Percentiles rank a stretch among this genome's conserved stretches.
Conservation (phyloP, 1,140 invertebrate species). For the Limonius californicus region DNA sequence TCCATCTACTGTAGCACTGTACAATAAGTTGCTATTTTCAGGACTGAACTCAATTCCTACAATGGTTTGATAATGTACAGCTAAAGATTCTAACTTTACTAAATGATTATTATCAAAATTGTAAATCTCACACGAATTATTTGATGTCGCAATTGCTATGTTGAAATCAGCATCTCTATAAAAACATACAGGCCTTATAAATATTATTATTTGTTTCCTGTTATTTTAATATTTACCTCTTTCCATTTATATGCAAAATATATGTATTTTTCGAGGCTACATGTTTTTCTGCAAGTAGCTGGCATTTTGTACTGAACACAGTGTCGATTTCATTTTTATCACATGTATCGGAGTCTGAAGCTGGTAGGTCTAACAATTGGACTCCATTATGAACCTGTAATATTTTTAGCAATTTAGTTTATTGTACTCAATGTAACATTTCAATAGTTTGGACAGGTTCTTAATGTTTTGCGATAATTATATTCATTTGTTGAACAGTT, state of each 20-base stretch:
- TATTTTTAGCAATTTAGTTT: too few species aligned
- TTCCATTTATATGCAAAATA: slow-evolving; percentile 31
- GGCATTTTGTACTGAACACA: slow-evolving; percentile 17
- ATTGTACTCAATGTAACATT: too few species aligned
- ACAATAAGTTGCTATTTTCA: slow-evolving; percentile 58
- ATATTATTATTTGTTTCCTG: not conserved
- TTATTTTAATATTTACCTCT: slow-evolving; percentile 29
- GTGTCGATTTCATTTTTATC: slow-evolving; percentile 20
- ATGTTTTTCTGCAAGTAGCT: slow-evolving; percentile 1
- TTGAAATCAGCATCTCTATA: slow-evolving; percentile 17
- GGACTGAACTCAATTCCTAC: slow-evolving; percentile 60
- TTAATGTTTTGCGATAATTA: too few species aligned
- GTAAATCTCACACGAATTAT: slow-evolving; percentile 32
- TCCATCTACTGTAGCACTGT: slow-evolving; percentile 57
- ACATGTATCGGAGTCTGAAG: slow-evolving; percentile 13
- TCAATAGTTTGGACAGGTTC: too few species aligned
- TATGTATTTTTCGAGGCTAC: slow-evolving; percentile 26
- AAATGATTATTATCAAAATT: slow-evolving; percentile 29
- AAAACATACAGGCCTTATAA: not conserved
- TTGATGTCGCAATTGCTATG: slow-evolving; percentile 29
- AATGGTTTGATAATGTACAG: slow-evolving; percentile 43
- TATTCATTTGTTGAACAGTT: too few species aligned
- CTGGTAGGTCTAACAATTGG: not conserved
- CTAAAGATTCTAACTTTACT: slow-evolving; percentile 7
- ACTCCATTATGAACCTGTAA: too few species aligned